Percentiles rank a stretch among this genome's conserved stretches.
phyloP scores from a whole-genome alignment of 2,113 vertebrate species.

The Mystacornis crossleyi region DNA sequence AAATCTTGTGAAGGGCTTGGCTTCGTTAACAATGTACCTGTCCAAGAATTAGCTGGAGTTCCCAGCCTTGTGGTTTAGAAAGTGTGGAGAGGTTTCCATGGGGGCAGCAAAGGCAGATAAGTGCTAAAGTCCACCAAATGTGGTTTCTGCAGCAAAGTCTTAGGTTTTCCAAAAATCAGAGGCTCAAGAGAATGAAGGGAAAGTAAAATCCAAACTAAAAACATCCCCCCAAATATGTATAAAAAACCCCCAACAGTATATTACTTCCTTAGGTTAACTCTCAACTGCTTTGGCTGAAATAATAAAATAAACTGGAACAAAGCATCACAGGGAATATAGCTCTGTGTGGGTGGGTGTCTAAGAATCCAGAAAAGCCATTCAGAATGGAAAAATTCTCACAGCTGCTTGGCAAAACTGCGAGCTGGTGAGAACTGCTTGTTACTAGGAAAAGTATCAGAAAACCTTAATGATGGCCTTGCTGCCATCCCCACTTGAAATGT shows the following conservation, averaged over 20 bases:
- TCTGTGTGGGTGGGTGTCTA: neutral
- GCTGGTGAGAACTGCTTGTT: neutral
- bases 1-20: neutral
- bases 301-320: neutral
- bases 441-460: neutral
- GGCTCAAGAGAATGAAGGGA: neutral
- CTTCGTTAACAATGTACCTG: neutral
- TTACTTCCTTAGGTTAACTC: neutral
- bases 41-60: neutral
- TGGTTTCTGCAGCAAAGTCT: neutral
- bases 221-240: fast-evolving
- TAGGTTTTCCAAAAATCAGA: neutral
- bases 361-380: neutral
- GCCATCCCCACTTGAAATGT: neutral
- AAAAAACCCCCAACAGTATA: neutral
- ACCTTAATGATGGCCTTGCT: neutral
- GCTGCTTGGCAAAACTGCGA: neutral
- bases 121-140: neutral
- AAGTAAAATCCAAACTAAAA: neutral
- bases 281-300: neutral
- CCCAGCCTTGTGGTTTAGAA: neutral
- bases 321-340: neutral
- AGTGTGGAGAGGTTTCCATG: neutral
- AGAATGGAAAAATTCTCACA: neutral
- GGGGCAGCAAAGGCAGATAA: neutral